phyloP scores from a whole-genome alignment of 2,113 vertebrate species.

The Oxygymnocypris stewartii region DNA sequence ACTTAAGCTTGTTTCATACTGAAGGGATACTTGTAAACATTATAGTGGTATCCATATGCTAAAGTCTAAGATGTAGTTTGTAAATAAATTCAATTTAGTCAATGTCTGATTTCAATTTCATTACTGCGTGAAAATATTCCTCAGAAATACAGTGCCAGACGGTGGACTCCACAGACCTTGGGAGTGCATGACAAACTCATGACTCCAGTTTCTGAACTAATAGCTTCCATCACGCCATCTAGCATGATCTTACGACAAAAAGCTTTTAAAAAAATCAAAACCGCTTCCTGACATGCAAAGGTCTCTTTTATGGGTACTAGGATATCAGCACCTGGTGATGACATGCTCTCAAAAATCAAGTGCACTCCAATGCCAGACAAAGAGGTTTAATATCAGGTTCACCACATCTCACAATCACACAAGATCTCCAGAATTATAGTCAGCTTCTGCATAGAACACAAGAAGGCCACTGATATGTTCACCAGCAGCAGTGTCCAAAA shows the following conservation, averaged over 20 bases:
- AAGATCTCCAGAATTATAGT: constrained; percentile 49
- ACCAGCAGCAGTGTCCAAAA: constrained; percentile 38
- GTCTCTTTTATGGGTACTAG: neutral
- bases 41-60: neutral
- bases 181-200: constrained; percentile 29
- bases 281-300: neutral
- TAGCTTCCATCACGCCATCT: constrained; percentile 3
- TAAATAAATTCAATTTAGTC: neutral
- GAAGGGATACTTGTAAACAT: neutral
- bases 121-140: neutral
- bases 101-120: neutral
- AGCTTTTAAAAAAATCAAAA: constrained; percentile 23
- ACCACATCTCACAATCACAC: constrained; percentile 67
- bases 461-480: constrained; percentile 40
- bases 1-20: neutral
- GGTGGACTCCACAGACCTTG: neutral
- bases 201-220: constrained; percentile 30
- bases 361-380: constrained; percentile 69
- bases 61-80: neutral
- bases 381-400: constrained; percentile 71
- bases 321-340: neutral
- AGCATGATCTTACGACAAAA: constrained; percentile 9
- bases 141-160: neutral
- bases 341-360: constrained; percentile 21
- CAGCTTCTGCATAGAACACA: constrained; percentile 55